Evolutionary conservation across 1,140 invertebrate genomes (phyloP).

Genomic region (Drosophila punjabiensis): DNA sequence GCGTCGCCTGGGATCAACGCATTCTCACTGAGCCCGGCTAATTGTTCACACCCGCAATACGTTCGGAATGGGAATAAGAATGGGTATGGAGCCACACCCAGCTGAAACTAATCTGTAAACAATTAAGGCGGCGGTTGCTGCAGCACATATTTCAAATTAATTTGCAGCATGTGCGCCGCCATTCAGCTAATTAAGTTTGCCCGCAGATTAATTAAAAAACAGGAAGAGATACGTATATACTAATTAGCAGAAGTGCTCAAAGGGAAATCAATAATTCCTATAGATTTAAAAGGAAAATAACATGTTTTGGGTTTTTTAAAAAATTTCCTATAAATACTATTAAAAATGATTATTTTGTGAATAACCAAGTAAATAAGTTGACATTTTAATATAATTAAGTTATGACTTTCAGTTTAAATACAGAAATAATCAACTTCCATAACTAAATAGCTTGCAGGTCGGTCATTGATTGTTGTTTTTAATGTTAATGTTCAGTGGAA

Average conservation of each 20-base stretch:
- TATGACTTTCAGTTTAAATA: neutral
- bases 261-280: neutral
- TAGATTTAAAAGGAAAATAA: neutral
- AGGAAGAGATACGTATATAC: neutral
- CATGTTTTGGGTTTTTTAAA: neutral
- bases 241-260: constrained; percentile 3
- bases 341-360: too few relatives aligned
- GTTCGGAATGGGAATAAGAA: constrained; percentile 7
- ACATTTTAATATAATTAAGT: neutral
- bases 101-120: constrained; percentile 76
- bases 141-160: constrained; percentile 66
- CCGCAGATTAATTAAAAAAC: constrained; percentile 31
- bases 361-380: neutral
- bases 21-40: constrained; percentile 48
- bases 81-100: constrained; percentile 58
- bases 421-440: constrained; percentile 30
- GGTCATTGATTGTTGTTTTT: neutral
- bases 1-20: constrained; percentile 38
- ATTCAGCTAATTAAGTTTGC: constrained; percentile 67
- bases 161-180: constrained; percentile 73
- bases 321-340: neutral
- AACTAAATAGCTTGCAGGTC: constrained; percentile 57
- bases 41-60: constrained; percentile 72
- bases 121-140: constrained; percentile 62
- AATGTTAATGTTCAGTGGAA: constrained; percentile 47